Evolutionary conservation across 2,113 vertebrate genomes (phyloP).

Genomic region (Hystrix cristata): DNA sequence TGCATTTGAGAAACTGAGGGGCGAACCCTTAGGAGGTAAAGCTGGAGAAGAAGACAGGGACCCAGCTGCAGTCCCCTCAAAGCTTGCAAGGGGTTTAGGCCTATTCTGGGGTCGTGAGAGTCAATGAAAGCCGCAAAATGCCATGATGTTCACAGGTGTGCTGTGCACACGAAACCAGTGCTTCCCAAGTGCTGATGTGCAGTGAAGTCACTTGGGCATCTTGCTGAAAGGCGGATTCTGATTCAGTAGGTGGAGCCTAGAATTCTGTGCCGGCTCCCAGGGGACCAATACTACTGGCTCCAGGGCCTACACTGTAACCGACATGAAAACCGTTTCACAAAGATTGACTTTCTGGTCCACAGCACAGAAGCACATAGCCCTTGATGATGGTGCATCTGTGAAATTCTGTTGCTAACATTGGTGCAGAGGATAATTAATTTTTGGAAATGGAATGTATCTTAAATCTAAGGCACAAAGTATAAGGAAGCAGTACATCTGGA

Average conservation of each 20-base stretch:
- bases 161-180: background rate
- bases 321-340: background rate
- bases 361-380: no score
- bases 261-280: background rate
- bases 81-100: background rate
- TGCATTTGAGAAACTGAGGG: background rate
- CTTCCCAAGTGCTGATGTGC: background rate
- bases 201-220: background rate
- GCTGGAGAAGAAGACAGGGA: background rate
- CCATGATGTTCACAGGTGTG: background rate
- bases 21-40: background rate
- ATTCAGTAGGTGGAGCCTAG: background rate
- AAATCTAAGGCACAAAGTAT: background rate
- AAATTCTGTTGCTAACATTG: constrained; percentile 15
- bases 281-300: background rate
- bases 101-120: background rate
- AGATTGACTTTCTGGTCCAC: background rate
- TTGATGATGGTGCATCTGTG: background rate
- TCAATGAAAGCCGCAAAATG: background rate
- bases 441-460: background rate
- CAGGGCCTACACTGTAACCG: background rate
- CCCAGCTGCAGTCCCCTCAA: background rate
- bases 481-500: background rate
- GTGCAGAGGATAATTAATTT: background rate
- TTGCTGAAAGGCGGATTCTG: background rate